phyloP scores from a whole-genome alignment of 2,797 vertebrate species.

The Oreonectes daqikongensis region DNA sequence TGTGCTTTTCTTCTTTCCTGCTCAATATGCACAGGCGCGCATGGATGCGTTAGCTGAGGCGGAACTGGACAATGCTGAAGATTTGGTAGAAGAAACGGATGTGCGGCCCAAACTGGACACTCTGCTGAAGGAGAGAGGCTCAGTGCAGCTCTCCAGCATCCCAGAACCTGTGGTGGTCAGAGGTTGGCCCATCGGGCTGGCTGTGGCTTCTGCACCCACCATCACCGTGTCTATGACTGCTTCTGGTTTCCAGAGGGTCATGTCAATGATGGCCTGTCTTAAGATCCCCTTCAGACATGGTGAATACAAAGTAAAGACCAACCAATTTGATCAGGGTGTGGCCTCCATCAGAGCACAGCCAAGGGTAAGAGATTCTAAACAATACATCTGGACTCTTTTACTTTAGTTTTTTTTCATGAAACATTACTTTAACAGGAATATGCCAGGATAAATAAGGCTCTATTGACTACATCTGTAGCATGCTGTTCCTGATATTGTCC shows the following conservation, averaged over 20 bases:
- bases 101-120: slow-evolving; percentile 51
- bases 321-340: slow-evolving; percentile 78
- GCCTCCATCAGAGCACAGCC: slow-evolving; percentile 90
- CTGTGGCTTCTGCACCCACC: slow-evolving; percentile 78
- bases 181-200: slow-evolving; percentile 88
- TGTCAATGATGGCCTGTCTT: slow-evolving; percentile 80
- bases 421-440: neutral
- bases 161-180: slow-evolving; percentile 70
- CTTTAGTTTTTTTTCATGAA: neutral
- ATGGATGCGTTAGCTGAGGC: slow-evolving; percentile 81
- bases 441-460: neutral
- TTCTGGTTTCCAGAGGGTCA: slow-evolving; percentile 77
- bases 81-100: slow-evolving; percentile 57
- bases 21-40: slow-evolving; percentile 66
- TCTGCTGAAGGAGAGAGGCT: slow-evolving; percentile 58
- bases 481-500: neutral
- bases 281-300: slow-evolving; percentile 69
- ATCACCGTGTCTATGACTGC: slow-evolving; percentile 69
- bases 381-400: too few species aligned
- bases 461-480: neutral
- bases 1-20: neutral
- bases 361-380: slow-evolving; percentile 74
- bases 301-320: slow-evolving; percentile 72
- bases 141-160: slow-evolving; percentile 70
- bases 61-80: slow-evolving; percentile 84